Evolutionary conservation across 2,888 invertebrate genomes (phyloP), one percentile per base, ranked within the genome.

Genomic region (Drosophila lutescens): DNA sequence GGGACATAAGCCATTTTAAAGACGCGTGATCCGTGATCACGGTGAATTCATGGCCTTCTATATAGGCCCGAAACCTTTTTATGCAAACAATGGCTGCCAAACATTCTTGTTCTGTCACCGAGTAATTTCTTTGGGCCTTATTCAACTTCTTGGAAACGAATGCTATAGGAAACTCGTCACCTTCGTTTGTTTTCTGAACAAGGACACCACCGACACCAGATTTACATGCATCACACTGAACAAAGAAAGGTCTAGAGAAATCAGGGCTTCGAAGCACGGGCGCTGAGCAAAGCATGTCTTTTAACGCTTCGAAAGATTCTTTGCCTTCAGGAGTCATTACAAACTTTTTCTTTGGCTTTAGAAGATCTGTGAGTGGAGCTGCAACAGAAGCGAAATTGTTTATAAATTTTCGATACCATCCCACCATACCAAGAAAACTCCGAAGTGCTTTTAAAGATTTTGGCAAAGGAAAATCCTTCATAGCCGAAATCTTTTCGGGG

Each of bases 191-290:
- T 9, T 44, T 36, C 12, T 68, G 70, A 3, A 66, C 69, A 1
- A 74, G 34, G 1, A 74, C 74, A 0, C 43, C 60, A 4, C 67
- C 65, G 9, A 69, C 60, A 0, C 65, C 63, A 1, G 46, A n/a
- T 13, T 65, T 63, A 10, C 60, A 61, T 2, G 72, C 69, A 41
- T 77, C 72, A 13, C 75, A 75, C 4, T 74, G 69, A 2, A 74
- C 59, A 10, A 43, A 40, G n/a, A 36, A n/a, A 38, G 38, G 38
- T 2, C 7, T 13, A n/a, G 13, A 9, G n/a, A 38, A 38, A 38
- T 38, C 26, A 26, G 26, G 7, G 26, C 26, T 26, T 26, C 26
- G 26, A 26, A 26, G 7, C 26, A 26, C 26, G 26, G 26, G 26
- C 26, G 26, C 26, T 7, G 26, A 26, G 7, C 26, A 26, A 26